A percentile compares a stretch with the other conserved stretches of the same genome.
phyloP scores from a whole-genome alignment of 2,888 invertebrate genomes.

The Caenorhabditis afra region DNA sequence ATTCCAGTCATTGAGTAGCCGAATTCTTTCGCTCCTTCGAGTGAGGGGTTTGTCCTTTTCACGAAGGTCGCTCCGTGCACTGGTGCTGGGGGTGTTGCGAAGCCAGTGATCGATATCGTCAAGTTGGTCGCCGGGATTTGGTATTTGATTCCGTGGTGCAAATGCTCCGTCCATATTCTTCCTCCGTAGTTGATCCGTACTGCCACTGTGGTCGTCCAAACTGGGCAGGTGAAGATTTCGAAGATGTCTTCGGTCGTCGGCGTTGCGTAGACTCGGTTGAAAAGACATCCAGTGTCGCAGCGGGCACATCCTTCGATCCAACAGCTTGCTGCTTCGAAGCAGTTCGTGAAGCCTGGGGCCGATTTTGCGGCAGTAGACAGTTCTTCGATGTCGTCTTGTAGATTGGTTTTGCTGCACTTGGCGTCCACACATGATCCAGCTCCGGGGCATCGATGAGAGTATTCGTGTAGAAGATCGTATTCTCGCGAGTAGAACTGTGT shows the following conservation, averaged over 20 bases:
- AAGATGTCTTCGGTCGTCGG: slow-evolving; percentile 26
- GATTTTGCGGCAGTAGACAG: slow-evolving; percentile 9
- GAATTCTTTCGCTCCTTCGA: too few relatives aligned
- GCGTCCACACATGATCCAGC: slow-evolving; percentile 22
- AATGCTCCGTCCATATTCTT: background rate
- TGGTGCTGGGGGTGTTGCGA: background rate
- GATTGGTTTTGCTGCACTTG: slow-evolving; percentile 2
- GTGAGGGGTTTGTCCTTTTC: background rate
- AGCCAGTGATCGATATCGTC: background rate
- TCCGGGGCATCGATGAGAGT: slow-evolving; percentile 9
- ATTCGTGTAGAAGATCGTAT: slow-evolving; percentile 14
- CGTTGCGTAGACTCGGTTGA: slow-evolving; percentile 36
- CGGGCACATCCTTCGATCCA: slow-evolving; percentile 23
- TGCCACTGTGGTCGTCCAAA: slow-evolving; percentile 15
- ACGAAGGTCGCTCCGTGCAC: slow-evolving; percentile 17
- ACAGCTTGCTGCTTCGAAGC: slow-evolving; percentile 30
- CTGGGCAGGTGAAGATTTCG: slow-evolving; percentile 18
- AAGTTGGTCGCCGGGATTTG: slow-evolving; percentile 12
- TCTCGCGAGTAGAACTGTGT: slow-evolving; percentile 19
- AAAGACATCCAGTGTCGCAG: slow-evolving; percentile 35
- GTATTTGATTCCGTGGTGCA: background rate
- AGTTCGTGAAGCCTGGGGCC: slow-evolving; percentile 32
- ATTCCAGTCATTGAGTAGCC: too few relatives aligned
- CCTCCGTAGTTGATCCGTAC: background rate
- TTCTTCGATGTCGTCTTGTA: slow-evolving; percentile 24